Base-by-base conservation (phyloP, 2,888 invertebrate genomes). In the Andrena chrysosceles region DNA sequence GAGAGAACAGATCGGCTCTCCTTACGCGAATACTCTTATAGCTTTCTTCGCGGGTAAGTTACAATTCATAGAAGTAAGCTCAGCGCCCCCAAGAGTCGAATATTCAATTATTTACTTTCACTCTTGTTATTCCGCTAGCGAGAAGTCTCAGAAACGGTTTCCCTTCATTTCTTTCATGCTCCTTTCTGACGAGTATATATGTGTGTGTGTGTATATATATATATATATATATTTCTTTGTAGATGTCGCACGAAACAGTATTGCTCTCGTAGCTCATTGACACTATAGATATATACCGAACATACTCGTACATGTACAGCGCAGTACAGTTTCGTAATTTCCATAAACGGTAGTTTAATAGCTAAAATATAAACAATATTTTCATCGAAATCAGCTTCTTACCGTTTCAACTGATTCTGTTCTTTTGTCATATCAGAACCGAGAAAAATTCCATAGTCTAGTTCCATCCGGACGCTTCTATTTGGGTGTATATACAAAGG, bases 281-380 rank as follows among this genome's bases (percentile, higher is more conserved):
- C 73, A 83, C 85, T 81, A 86, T 63, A 71, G 62, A 83, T 56
- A 26, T 23, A 56, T 79, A 79, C 67, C 73, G 48, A 81, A 73
- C 35, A 77, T 79, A 86, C 63, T 79, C 59, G 52, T 68, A 77
- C 77, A 76, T 82, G 66, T 68, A 74, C 73, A 85, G 59, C 69
- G 49, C 13, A 42, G 60, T 62, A 67, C 48, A 62, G 59, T 33
- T 70, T 76, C 79, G 69, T 69, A 75, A 71, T 80, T 70, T 77
- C 56, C 68, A 35, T 63, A 85, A 71, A 82, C 66, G 29, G 85
- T 89, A 88, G 76, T 87, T 88, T 87, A 84, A 85, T 88, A 87
- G 81, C 84, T 91, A 87, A 89, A 91, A 89, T 89, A 90, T 91
- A 89, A 91, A 90, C 89, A 90, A 85, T 89, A 83, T 83, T 86